Conservation (phyloP, 2,113 vertebrate species). For the Sardina pilchardus region DNA sequence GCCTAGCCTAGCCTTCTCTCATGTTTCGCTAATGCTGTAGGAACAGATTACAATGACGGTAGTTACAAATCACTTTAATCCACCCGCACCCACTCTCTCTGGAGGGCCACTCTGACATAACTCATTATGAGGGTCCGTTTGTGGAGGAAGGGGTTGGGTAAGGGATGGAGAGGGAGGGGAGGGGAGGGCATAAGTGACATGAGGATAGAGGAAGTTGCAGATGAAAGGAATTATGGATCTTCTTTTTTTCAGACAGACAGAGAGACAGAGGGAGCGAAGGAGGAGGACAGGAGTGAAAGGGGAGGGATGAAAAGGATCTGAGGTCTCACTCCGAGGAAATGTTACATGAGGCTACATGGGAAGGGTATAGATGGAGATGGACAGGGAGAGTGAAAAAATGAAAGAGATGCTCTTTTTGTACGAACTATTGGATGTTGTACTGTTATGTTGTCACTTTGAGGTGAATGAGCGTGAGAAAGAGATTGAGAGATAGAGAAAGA, state of each 20-base stretch:
- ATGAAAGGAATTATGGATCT: constrained; percentile 1
- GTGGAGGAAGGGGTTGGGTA: not conserved
- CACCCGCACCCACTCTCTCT: constrained; percentile 21
- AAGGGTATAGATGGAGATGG: not conserved
- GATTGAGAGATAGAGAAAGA: not conserved
- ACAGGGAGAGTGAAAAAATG: not conserved
- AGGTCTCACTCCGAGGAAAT: not conserved
- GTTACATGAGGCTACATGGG: not conserved
- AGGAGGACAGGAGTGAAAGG: not conserved
- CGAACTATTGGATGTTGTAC: too few species aligned
- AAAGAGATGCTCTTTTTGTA: not conserved
- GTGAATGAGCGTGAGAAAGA: not conserved
- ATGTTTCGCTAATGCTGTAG: constrained; percentile 11
- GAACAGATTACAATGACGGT: constrained; percentile 33
- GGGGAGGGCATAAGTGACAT: not conserved
- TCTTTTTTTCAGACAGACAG: not conserved
- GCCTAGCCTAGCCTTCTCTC: not conserved
- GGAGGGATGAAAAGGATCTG: not conserved
- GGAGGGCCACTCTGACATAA: constrained; percentile 23
- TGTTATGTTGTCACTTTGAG: too few species aligned
- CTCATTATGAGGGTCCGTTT: constrained; percentile 28
- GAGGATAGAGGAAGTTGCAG: not conserved
- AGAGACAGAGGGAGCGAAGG: not conserved
- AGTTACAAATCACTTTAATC: constrained; percentile 39
- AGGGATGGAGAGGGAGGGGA: not conserved